Base-by-base conservation (phyloP, 2,888 invertebrate genomes). In the Noctuana brunneofusca region DNA sequence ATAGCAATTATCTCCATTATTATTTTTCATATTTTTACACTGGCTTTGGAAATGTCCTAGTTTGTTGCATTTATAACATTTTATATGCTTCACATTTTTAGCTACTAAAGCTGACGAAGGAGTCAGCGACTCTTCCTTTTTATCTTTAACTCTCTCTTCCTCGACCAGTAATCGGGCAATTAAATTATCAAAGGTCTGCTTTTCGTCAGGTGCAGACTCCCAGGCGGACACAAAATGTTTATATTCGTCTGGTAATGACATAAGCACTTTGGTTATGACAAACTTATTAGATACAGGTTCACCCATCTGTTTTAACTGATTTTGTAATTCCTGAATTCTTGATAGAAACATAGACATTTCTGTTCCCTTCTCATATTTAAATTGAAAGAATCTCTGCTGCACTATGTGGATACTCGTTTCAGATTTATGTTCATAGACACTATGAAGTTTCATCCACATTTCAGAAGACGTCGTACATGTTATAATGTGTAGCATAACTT, bases 401-500 rank as follows among this genome's bases (percentile, higher is more conserved):
- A 79, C 46, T 14, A 78, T 69, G 69, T 80, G 76, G 6, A 78
- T 65, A 16, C 67, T 76, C 1, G 75, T 76, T 35, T 74, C 74
- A 0, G 75, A 70, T 63, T 76, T 80, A 62, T 77, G 76, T 55
- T 81, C 79, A 62, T 75, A 81, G 0, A 80, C 69, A 24, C 18
- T 48, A 6, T 20, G 20, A n/a, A 48, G 22, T 24, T 48, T 48
- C 48, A 68, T 69, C 76, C 77, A 78, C 75, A 78, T 78, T 30
- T 72, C 69, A 0, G 68, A 65, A 0, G 75, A 68, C 0, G 66
- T 73, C 2, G 57, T 59, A 60, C 75, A 75, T 2, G 73, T 52
- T 0, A 73, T 64, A 1, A 76, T 66, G 59, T 75, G 76, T 5
- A 73, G 3, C 75, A 77, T 76, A 0, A 63, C 75, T 0, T 67